A percentile compares a stretch with the other conserved stretches of the same genome.
Evolutionary conservation across 2,797 vertebrate genomes (phyloP).

Genomic region (Malacoctenus gilli): DNA sequence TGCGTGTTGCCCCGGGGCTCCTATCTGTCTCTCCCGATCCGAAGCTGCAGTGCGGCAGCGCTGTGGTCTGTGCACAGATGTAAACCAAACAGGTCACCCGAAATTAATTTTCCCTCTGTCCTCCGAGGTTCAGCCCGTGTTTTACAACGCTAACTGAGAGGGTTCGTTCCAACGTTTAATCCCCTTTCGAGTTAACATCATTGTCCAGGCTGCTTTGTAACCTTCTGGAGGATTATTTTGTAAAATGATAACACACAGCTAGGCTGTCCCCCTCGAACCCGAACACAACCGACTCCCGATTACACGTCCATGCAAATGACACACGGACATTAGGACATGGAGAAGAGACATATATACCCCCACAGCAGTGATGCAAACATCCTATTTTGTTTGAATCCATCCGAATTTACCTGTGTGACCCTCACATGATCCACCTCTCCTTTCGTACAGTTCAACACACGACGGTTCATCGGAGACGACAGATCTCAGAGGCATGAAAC

Average conservation of each 20-base stretch:
- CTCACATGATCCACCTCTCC: not conserved
- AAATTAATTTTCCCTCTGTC: slow-evolving; percentile 64
- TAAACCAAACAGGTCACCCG: slow-evolving; percentile 72
- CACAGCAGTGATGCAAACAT: slow-evolving; percentile 14
- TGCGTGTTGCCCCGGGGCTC: slow-evolving; percentile 48
- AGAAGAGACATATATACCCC: slow-evolving; percentile 21
- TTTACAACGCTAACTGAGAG: slow-evolving; percentile 40
- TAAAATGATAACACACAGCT: slow-evolving; percentile 24
- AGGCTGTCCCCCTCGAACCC: slow-evolving; percentile 4
- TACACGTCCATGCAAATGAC: no score
- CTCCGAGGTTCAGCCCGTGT: slow-evolving; percentile 47
- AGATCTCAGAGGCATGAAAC: not conserved
- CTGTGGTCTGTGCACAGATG: slow-evolving; percentile 46
- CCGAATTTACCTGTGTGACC: not conserved
- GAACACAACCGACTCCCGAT: slow-evolving; percentile 3
- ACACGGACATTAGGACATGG: not conserved
- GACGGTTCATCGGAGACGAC: not conserved
- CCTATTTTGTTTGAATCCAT: not conserved
- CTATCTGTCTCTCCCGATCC: slow-evolving; percentile 20
- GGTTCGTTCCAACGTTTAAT: slow-evolving; percentile 62
- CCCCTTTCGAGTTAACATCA: slow-evolving; percentile 56
- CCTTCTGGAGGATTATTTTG: slow-evolving; percentile 63
- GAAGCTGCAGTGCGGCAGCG: slow-evolving; percentile 18
- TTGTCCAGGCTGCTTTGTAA: slow-evolving; percentile 60
- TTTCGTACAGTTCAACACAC: not conserved